phyloP scores from a whole-genome alignment of 2,113 vertebrate species.

The Nasalis larvatus region DNA sequence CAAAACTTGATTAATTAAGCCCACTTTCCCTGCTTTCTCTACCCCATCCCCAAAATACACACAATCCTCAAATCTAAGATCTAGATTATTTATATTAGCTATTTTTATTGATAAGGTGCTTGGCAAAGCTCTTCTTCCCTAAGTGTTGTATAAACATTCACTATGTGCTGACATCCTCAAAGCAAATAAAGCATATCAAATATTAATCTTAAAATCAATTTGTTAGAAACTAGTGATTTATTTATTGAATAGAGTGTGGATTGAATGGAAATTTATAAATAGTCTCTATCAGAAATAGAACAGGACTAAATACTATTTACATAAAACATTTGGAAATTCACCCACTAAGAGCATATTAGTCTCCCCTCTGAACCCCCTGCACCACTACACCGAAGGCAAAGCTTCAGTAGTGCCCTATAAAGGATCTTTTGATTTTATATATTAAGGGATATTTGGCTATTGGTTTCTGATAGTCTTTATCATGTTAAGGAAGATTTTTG shows the following conservation, averaged over 20 bases:
- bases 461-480: background rate
- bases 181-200: background rate
- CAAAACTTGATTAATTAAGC: background rate
- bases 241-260: background rate
- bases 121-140: background rate
- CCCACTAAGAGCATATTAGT: background rate
- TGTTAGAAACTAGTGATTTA: background rate
- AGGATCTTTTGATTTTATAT: background rate
- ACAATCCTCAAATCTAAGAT: background rate
- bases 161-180: background rate
- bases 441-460: background rate
- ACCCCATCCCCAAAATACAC: background rate
- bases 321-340: background rate
- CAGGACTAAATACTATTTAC: background rate
- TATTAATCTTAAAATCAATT: conserved; percentile 31
- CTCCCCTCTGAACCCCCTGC: background rate
- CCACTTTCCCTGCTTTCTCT: background rate
- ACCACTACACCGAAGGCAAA: no score
- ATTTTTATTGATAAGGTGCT: background rate
- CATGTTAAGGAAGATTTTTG: background rate
- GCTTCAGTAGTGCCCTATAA: rapidly evolving
- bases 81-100: background rate
- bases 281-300: background rate
- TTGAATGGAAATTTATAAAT: background rate
- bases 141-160: background rate